Base-by-base conservation (phyloP, 2,888 invertebrate species). In the Eupsilia transversa region DNA sequence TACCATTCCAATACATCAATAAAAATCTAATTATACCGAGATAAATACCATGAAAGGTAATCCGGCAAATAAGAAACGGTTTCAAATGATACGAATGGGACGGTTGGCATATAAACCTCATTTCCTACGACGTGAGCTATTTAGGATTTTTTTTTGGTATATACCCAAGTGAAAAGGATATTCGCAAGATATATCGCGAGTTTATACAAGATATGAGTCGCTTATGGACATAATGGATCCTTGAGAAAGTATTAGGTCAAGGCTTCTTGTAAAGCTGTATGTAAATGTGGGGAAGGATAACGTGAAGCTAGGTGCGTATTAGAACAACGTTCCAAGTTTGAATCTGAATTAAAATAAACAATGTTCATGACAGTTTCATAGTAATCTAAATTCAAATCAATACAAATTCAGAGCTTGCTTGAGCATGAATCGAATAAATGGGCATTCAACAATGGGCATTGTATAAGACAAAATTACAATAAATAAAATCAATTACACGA, bases 51-150 rank as follows among this genome's bases (percentile, higher is more conserved):
- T 64, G 27, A 38, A 46, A 60, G 10, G 41, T 67, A 79, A 83
- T 72, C 38, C 33, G 12, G 43, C 43, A 70, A 84, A 64, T 57
- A 27, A 59, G 41, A 43, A 65, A 59, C 35, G 46, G 43, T 59
- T 46, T 27, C 81, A 70, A 80, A 80, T 74, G 70, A 67, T 70
- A 67, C 38, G 56, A 14, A 30, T 3, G 49, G 56, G 27, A 57
- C 49, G n/a, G 23, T 54, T 46, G 46, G 56, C 23, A 60, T 56
- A 65, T n/a, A 43, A 72, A 74, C n/a, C 67, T 74, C 84, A 71
- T 80, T 80, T 80, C 52, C 56, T 60, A 30, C 43, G 17, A 30
- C 52, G 35, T 60, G 52, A 84, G 56, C 71, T 80, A 71, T 81
- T 63, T n/a, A 43, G 33, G 56, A 74, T 71, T 23, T 68, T 84